Evolutionary conservation across 2,888 invertebrate species (phyloP), one percentile per base, ranked within the genome.

Genomic region (Amphipoea oculea): DNA sequence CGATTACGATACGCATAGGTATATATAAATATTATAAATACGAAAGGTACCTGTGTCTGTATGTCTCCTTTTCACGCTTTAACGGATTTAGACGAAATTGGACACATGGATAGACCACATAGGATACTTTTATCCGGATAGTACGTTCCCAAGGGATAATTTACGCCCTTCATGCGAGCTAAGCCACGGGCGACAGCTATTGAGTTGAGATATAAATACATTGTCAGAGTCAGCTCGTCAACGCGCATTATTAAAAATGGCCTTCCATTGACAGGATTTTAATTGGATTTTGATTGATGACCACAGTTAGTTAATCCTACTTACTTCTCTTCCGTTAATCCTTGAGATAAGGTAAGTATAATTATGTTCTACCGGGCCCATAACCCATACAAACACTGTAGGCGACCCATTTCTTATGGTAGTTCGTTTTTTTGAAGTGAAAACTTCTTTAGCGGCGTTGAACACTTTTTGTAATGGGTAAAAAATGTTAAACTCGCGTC

Each of bases 261-360:
- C 9, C 70, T 70, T 23, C 9, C 9, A 23, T 23, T 54, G 36
- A n/a, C 20, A 29, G 40, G 20, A 42, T 74, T 69, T 54, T 23
- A 54, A 54, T 74, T 57, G 6, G 1, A 75, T 51, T 48, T 45
- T 60, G 23, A 72, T 76, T 48, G 36, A 72, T 76, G 60, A 76
- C 23, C 9, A 17, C 36, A 36, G 4, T 29, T 29, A 36, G 3
- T 36, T 29, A 71, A 73, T 66, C 40, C 48, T 48, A 17, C 17
- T 23, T 51, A 20, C 2, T 36, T 66, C 23, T 66, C 36, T 11
- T 73, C n/a, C 36, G 17, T 14, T 73, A 11, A 48, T 36, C 23
- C 65, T 17, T 11, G 65, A 66, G 6, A 66, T n/a, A 66, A 69
- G 20, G 29, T 20, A 17, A n/a, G 20, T 40, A 23, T 20, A 0